Evolutionary conservation across 2,797 vertebrate species (phyloP), one percentile per base, ranked within the genome.

Genomic region (Rhinella marina): DNA sequence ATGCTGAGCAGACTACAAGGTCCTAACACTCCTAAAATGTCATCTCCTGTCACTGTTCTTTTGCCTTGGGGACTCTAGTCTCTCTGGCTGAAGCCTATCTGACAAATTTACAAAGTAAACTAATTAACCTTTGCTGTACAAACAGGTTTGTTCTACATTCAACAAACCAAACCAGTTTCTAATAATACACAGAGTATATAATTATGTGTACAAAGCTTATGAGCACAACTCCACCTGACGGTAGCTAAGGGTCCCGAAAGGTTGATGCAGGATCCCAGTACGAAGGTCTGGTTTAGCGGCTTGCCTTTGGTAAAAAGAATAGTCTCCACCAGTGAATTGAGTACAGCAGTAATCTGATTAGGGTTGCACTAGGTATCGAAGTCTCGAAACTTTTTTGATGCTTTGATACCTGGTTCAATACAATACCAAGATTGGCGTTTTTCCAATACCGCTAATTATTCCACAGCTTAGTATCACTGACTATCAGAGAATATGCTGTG

Each of bases 111-210:
- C 57, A 21, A 32, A 80, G 57, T 57, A 61, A 61, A 61, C 27
- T 61, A 41, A 80, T 80, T 61, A 80, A 80, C 56, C 78, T 80
- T 80, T 80, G 17, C 29, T 61, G 5, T 61, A 57, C 56, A 80
- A 80, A 80, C 78, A 80, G 7, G 25, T 59, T 3, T 57, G 32
- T 1, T 32, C 29, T 80, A 21, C 17, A 5, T 21, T 59, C 19
- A 61, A 61, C 56, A 76, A 54, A 54, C 48, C 14, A n/a, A 21
- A 10, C 21, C 73, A n/a, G 73, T 52, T 16, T 52, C 19, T 12
- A 75, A 21, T 76, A 12, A 13, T n/a, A 52, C 48, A 76, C 48
- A n/a, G 23, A 76, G 73, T 25, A 52, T 54, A 54, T 76, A 25
- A 76, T 54, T n/a, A 25, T 52, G 73, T 76, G 12, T 76, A 25